Percentiles rank a stretch among this genome's conserved stretches.
These are phyloP conservation scores for Limanda limanda DNA, from an alignment of 2,113 vertebrate species.

Conservation along the genomic window DNA sequence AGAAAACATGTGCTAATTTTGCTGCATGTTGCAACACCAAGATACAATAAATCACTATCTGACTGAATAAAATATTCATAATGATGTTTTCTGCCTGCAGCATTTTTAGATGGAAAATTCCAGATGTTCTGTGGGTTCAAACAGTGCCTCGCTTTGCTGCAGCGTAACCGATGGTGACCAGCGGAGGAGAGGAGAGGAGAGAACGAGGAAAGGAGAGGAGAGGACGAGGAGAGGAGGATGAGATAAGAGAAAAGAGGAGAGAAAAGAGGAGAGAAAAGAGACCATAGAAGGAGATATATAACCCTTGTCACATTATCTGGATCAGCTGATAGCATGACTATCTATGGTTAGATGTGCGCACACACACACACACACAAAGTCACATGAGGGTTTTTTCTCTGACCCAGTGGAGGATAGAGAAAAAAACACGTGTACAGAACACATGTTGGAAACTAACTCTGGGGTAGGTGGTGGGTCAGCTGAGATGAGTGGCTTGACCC, in stretches of 20 bases:
- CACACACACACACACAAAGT: constrained; percentile 33
- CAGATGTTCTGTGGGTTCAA: constrained; percentile 18
- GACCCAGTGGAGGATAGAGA: constrained; percentile 46
- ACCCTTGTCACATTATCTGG: constrained; percentile 68
- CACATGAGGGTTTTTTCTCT: constrained; percentile 58
- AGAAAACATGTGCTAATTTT: background rate
- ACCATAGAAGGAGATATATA: constrained; percentile 76
- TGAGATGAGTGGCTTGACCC: constrained; percentile 12
- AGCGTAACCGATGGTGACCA: background rate
- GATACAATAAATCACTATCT: background rate
- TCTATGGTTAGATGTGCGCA: constrained; percentile 66
- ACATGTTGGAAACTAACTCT: constrained; percentile 70
- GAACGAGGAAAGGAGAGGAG: background rate
- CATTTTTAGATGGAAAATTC: constrained; percentile 63
- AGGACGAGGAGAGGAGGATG: constrained; percentile 31
- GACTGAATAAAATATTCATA: background rate
- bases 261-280: constrained; percentile 38
- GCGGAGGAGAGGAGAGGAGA: background rate
- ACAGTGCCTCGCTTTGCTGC: constrained; percentile 55
- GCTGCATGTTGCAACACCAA: constrained; percentile 8
- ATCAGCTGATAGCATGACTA: constrained; percentile 73
- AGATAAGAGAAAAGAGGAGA: constrained; percentile 41
- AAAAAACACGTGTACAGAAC: constrained; percentile 29
- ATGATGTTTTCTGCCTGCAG: constrained; percentile 14
- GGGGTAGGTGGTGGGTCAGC: constrained; percentile 35